These are phyloP conservation scores for Gymnoscopelus microlampas DNA, from an alignment of 2,797 vertebrate species.

Conservation along the genomic window DNA sequence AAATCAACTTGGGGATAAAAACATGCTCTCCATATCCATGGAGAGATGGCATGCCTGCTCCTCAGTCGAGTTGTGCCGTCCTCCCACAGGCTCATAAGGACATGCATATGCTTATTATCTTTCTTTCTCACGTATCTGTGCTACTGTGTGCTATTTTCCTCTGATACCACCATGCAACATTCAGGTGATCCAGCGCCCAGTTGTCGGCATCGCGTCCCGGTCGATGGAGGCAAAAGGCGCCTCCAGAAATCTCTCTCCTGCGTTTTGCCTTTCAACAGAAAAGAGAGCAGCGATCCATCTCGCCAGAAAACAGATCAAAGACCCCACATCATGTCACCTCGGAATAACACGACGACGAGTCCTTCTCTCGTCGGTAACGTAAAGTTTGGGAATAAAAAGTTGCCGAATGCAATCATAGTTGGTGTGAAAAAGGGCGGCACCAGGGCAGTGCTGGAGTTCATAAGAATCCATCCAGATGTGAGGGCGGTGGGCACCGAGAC, in stretches of 20 bases:
- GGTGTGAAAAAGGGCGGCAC: slow-evolving; percentile 94
- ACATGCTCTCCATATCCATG: slow-evolving; percentile 78
- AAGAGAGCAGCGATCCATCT: slow-evolving; percentile 33
- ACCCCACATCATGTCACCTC: slow-evolving; percentile 21
- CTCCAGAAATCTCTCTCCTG: slow-evolving; percentile 82
- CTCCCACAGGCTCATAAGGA: slow-evolving; percentile 83
- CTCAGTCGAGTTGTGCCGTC: slow-evolving; percentile 82
- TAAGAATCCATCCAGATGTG: slow-evolving; percentile 91
- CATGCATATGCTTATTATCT: slow-evolving; percentile 83
- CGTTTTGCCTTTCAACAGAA: slow-evolving; percentile 38
- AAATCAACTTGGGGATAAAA: slow-evolving; percentile 55
- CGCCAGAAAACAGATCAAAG: slow-evolving; percentile 47
- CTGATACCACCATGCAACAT: slow-evolving; percentile 74
- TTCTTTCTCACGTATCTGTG: slow-evolving; percentile 87
- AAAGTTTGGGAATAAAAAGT: slow-evolving; percentile 86
- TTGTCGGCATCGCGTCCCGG: slow-evolving; percentile 67
- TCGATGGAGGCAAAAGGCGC: slow-evolving; percentile 79
- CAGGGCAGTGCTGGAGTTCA: slow-evolving; percentile 91
- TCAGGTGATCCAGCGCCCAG: slow-evolving; percentile 73
- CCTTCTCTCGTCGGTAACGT: slow-evolving; percentile 65
- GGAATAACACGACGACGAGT: slow-evolving; percentile 68
- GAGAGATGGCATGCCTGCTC: slow-evolving; percentile 91
- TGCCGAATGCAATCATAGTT: slow-evolving; percentile 90
- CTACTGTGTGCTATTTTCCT: slow-evolving; percentile 86
- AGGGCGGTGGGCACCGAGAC: slow-evolving; percentile 91